phyloP scores from a whole-genome alignment of 2,888 invertebrate species.

The Dorcus hopei region DNA sequence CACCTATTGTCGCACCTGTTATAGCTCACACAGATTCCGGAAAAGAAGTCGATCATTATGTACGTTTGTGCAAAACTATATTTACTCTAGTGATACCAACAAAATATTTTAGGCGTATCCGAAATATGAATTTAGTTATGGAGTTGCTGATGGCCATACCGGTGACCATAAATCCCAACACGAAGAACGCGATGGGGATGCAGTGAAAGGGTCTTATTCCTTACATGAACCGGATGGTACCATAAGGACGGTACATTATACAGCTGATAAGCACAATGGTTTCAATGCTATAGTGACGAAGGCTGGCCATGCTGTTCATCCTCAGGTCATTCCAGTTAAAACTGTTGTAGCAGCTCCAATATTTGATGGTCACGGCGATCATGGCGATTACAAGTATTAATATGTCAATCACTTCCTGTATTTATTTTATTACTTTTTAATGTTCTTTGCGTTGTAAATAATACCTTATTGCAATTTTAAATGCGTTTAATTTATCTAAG shows the following conservation, averaged over 20 bases:
- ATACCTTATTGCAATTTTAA: no score
- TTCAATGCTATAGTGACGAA: constrained; percentile 61
- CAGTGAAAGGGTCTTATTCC: constrained; percentile 47
- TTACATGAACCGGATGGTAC: constrained; percentile 38
- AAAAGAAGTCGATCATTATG: no score
- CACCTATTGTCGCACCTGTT: no score
- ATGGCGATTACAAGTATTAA: no score
- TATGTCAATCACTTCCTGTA: no score
- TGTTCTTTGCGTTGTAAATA: no score
- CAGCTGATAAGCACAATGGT: constrained; percentile 38
- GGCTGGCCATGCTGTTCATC: constrained; percentile 59
- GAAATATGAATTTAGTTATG: constrained; percentile 56
- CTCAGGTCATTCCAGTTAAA: constrained; percentile 21
- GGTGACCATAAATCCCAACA: constrained; percentile 58
- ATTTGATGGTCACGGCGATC: neutral
- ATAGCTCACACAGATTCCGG: no score
- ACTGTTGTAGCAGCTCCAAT: neutral
- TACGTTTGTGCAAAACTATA: no score
- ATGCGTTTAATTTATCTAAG: no score
- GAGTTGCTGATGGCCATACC: constrained; percentile 58
- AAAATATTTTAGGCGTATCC: constrained; percentile 48
- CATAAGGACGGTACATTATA: constrained; percentile 37
- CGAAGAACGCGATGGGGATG: constrained; percentile 58
- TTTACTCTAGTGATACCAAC: no score
- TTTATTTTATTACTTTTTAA: no score